phyloP scores from a whole-genome alignment of 2,888 invertebrate species.

The Lasioglossum villosulum region DNA sequence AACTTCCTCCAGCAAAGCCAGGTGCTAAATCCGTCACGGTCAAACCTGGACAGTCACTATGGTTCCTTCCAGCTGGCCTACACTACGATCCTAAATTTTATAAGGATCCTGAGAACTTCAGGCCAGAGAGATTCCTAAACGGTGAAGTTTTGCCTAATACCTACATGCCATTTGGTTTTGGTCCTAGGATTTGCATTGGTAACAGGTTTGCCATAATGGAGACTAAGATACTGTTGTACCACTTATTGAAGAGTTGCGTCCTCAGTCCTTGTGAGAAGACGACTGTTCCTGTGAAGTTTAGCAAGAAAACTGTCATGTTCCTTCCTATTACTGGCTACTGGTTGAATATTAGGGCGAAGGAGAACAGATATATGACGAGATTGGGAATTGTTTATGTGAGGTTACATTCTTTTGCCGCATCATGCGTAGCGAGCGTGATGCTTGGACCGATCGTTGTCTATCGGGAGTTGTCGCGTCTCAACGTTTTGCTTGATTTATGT shows the following conservation, averaged over 20 bases:
- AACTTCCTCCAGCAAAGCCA: conserved; percentile 75
- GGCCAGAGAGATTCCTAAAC: conserved; percentile 82
- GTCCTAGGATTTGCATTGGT: conserved; percentile 77
- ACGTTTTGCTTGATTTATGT: no score
- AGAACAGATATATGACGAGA: no score
- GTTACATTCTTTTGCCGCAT: no score
- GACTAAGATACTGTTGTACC: conserved; percentile 70
- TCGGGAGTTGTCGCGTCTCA: no score
- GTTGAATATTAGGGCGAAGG: conserved; percentile 53
- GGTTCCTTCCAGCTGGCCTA: conserved; percentile 75
- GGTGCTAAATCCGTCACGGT: conserved; percentile 74
- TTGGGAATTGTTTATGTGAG: no score
- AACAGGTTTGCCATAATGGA: conserved; percentile 83
- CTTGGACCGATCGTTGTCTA: no score
- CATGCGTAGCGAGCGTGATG: no score
- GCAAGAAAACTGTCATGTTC: conserved; percentile 38
- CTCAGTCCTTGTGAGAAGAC: conserved; percentile 82
- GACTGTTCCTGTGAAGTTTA: conserved; percentile 78
- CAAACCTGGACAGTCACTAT: conserved; percentile 75
- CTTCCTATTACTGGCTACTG: conserved; percentile 69
- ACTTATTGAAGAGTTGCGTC: conserved; percentile 68
- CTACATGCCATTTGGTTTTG: conserved; percentile 76
- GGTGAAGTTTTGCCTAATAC: conserved; percentile 5
- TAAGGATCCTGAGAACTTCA: conserved; percentile 80
- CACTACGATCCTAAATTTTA: conserved; percentile 81